These are phyloP conservation scores for Eptatretus burgeri DNA, from an alignment of 2,113 vertebrate genomes.

Conservation along the genomic window DNA sequence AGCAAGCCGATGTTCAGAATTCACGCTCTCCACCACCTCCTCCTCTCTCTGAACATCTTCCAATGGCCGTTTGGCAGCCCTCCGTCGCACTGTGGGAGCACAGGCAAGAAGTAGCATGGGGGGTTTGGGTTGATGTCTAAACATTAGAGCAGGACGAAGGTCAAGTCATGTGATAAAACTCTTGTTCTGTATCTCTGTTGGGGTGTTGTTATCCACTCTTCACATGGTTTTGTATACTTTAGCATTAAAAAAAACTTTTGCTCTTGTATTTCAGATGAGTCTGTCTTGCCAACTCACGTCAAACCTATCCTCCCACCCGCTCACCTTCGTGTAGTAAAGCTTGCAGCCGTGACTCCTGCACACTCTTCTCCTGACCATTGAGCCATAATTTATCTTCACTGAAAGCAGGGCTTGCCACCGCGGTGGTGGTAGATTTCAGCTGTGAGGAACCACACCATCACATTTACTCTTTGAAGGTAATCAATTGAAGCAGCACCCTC, in stretches of 20 bases:
- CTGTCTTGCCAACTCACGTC: too few relatives aligned
- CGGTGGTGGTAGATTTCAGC: conserved; percentile 64
- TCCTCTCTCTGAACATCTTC: background rate
- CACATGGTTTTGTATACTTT: too few relatives aligned
- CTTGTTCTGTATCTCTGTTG: too few relatives aligned
- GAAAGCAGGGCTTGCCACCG: conserved; percentile 34
- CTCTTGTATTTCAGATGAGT: too few relatives aligned
- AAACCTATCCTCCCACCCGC: conserved; percentile 10
- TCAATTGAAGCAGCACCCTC: too few relatives aligned
- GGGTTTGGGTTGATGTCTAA: too few relatives aligned
- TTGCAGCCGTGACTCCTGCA: conserved; percentile 42
- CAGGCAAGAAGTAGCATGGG: too few relatives aligned
- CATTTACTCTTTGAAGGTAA: too few relatives aligned
- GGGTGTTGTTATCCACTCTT: too few relatives aligned
- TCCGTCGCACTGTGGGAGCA: conserved; percentile 28
- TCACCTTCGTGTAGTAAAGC: conserved; percentile 54
- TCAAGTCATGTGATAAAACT: too few relatives aligned
- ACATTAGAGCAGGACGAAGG: too few relatives aligned
- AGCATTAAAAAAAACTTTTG: too few relatives aligned
- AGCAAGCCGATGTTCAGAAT: conserved; percentile 9
- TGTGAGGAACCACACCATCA: conserved; percentile 12
- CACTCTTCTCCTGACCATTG: conserved; percentile 41
- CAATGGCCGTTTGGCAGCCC: conserved; percentile 30
- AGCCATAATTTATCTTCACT: conserved; percentile 56
- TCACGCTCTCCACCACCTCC: background rate